Percentiles rank a stretch among this genome's conserved stretches.
These are phyloP conservation scores for Colletes latitarsis DNA, from an alignment of 1,140 invertebrate species.

Conservation along the genomic window DNA sequence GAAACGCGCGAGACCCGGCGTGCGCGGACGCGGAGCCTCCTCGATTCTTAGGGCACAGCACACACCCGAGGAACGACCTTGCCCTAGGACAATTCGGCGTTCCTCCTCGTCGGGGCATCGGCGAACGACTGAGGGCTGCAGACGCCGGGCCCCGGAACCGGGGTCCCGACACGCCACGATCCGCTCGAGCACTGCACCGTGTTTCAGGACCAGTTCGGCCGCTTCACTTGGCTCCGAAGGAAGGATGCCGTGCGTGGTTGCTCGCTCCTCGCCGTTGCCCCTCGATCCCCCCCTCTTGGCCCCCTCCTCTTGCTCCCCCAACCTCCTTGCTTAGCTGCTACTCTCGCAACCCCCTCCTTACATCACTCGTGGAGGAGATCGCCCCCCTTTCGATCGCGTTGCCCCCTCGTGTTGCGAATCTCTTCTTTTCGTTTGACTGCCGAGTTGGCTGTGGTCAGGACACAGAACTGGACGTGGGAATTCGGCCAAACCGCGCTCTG, in stretches of 20 bases:
- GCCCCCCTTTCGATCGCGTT: slow-evolving; percentile 37
- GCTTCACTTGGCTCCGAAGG: slow-evolving; percentile 70
- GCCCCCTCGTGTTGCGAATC: slow-evolving; percentile 36
- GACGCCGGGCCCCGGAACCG: slow-evolving; percentile 64
- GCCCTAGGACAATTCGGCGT: slow-evolving; percentile 55
- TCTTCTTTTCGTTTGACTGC: slow-evolving; percentile 23
- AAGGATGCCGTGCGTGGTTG: slow-evolving; percentile 67
- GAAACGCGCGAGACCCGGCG: neutral
- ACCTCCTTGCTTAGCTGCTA: slow-evolving; percentile 24
- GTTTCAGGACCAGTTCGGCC: slow-evolving; percentile 75
- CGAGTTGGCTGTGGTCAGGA: slow-evolving; percentile 39
- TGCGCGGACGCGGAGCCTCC: neutral
- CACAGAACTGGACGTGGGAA: slow-evolving; percentile 25
- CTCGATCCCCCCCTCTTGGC: slow-evolving; percentile 31
- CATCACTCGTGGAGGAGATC: slow-evolving; percentile 21
- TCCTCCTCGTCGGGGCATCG: slow-evolving; percentile 73
- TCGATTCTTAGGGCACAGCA: neutral
- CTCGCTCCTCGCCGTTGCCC: slow-evolving; percentile 34
- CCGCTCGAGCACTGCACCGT: slow-evolving; percentile 67
- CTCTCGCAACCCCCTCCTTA: slow-evolving; percentile 65
- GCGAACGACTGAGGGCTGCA: slow-evolving; percentile 76
- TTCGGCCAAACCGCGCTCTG: slow-evolving; percentile 13
- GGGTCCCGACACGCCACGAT: slow-evolving; percentile 64
- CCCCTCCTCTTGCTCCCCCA: slow-evolving; percentile 34
- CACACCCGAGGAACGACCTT: slow-evolving; percentile 47